Conservation (phyloP, 23 tunicate species). For the Styela plicata region DNA sequence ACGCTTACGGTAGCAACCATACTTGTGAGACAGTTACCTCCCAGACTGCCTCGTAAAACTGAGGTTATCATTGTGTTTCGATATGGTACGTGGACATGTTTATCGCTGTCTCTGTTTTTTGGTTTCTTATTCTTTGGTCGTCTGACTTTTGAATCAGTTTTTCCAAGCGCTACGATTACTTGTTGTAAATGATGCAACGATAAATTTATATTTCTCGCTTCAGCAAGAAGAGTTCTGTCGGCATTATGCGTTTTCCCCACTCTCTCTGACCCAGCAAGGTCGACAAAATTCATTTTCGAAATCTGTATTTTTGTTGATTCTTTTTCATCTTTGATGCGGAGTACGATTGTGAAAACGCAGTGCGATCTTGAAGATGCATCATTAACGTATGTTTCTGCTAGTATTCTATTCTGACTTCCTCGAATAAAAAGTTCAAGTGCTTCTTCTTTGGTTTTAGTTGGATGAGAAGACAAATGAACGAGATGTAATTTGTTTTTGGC, state of each 20-base stretch:
- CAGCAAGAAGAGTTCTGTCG: slow-evolving; percentile 37
- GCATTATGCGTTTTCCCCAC: slow-evolving; percentile 65
- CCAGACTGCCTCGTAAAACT: slow-evolving; percentile 84
- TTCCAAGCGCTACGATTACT: slow-evolving; percentile 71
- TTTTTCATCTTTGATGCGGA: slow-evolving; percentile 44
- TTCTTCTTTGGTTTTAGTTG: slow-evolving; percentile 36
- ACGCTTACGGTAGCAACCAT: slow-evolving; percentile 91
- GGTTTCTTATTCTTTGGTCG: neutral
- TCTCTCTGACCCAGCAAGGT: slow-evolving; percentile 85
- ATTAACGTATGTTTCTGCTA: slow-evolving; percentile 96
- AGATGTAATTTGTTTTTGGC: slow-evolving; percentile 54
- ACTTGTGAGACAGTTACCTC: slow-evolving; percentile 82
- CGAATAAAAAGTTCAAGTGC: slow-evolving; percentile 68
- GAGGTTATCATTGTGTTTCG: slow-evolving; percentile 84
- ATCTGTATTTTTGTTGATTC: slow-evolving; percentile 32
- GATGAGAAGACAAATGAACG: slow-evolving; percentile 50
- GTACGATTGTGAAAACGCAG: slow-evolving; percentile 80
- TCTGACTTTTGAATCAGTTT: slow-evolving; percentile 22
- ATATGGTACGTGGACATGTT: slow-evolving; percentile 76
- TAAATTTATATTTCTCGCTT: slow-evolving; percentile 87
- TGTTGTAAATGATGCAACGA: slow-evolving; percentile 92
- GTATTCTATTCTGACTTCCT: slow-evolving; percentile 79
- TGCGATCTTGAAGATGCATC: slow-evolving; percentile 92
- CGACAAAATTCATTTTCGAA: slow-evolving; percentile 78
- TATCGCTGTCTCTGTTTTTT: slow-evolving; percentile 5